These are phyloP conservation scores for Nebria brevicollis DNA, from an alignment of 2,888 invertebrate genomes.

Conservation along the genomic window DNA sequence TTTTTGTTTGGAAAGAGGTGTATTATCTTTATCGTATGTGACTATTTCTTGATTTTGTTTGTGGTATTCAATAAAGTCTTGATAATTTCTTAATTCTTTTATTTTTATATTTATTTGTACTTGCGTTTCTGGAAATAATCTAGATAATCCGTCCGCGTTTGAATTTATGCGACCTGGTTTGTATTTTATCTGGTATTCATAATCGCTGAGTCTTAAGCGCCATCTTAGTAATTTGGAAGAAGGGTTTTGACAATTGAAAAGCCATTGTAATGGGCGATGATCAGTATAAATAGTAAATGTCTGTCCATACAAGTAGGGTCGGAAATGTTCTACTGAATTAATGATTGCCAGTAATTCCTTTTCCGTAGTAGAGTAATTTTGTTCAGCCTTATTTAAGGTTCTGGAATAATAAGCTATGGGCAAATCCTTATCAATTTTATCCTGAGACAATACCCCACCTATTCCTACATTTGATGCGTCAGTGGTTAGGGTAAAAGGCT, in stretches of 20 bases:
- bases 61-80: conserved; percentile 45
- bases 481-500: conserved; percentile 25
- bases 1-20: neutral
- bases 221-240: conserved; percentile 52
- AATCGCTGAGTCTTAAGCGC: conserved; percentile 52
- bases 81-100: conserved; percentile 24
- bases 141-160: conserved; percentile 54
- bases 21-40: conserved; percentile 19
- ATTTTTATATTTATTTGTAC: conserved; percentile 18
- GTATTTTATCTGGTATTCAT: conserved; percentile 53
- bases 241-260: conserved; percentile 53
- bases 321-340: conserved; percentile 44
- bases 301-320: conserved; percentile 46
- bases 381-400: conserved; percentile 37
- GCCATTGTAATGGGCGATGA: conserved; percentile 53
- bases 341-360: conserved; percentile 44
- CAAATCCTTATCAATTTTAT: conserved; percentile 24
- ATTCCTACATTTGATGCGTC: conserved; percentile 38
- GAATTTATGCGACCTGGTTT: conserved; percentile 52
- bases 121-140: conserved; percentile 27
- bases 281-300: conserved; percentile 53
- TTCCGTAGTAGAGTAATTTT: conserved; percentile 43
- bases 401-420: conserved; percentile 44
- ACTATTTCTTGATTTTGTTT: conserved; percentile 30
- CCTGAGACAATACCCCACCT: conserved; percentile 28